Evolutionary conservation across 2,797 vertebrate genomes (phyloP).

Genomic region (Prionace glauca): DNA sequence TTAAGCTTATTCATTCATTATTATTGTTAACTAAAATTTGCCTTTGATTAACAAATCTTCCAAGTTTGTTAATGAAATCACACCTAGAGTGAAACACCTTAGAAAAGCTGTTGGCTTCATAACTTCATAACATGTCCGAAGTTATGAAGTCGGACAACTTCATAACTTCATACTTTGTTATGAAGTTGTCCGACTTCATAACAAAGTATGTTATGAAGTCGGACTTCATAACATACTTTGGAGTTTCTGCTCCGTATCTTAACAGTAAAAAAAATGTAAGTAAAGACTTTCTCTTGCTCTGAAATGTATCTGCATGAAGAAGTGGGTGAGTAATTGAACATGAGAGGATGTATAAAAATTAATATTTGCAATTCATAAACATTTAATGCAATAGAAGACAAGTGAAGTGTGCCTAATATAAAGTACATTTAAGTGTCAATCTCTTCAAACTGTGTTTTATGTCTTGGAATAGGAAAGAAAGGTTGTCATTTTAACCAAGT

Average conservation of each 20-base stretch:
- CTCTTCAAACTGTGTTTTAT: conserved; percentile 22
- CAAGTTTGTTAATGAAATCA: no score
- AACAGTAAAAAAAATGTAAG: not conserved
- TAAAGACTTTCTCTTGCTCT: not conserved
- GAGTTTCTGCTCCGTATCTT: not conserved
- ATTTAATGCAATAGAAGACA: not conserved
- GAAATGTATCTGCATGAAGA: not conserved
- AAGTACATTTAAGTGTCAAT: not conserved
- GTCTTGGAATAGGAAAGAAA: not conserved
- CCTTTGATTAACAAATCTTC: no score
- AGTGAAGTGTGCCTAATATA: not conserved
- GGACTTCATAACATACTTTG: no score
- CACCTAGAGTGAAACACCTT: no score
- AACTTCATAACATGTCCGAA: no score
- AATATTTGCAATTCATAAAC: conserved; percentile 8
- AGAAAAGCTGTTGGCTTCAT: no score
- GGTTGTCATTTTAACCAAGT: not conserved
- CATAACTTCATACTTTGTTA: no score
- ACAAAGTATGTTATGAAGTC: no score
- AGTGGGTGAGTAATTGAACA: not conserved
- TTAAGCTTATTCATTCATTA: no score
- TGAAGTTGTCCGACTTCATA: no score
- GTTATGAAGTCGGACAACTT: no score
- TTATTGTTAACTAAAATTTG: no score
- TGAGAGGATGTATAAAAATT: not conserved